These are phyloP conservation scores for Diplosoma virens DNA, from an alignment of 23 tunicate species.

Conservation along the genomic window DNA sequence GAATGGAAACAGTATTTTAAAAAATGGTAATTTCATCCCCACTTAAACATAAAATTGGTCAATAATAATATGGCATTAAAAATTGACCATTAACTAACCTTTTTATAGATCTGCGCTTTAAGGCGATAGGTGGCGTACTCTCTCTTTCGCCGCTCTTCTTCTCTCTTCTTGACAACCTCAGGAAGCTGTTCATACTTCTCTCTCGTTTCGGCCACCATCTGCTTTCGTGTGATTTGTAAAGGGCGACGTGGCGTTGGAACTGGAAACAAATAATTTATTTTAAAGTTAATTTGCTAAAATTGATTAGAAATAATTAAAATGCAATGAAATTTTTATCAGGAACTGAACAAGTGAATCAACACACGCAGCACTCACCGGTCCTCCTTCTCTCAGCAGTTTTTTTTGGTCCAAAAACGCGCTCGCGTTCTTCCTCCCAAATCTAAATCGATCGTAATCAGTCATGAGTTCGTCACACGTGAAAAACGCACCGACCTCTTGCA, in stretches of 20 bases:
- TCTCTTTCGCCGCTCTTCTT: slow-evolving; percentile 66
- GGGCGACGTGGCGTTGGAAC: slow-evolving; percentile 18
- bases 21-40: too few relatives aligned
- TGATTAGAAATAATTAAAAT: not conserved
- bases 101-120: slow-evolving; percentile 60
- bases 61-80: too few relatives aligned
- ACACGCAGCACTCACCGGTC: not conserved
- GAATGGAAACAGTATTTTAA: too few relatives aligned
- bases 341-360: too few relatives aligned
- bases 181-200: slow-evolving; percentile 74
- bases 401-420: slow-evolving; percentile 58
- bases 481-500: slow-evolving; percentile 52
- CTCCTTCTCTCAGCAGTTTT: not conserved
- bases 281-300: not conserved
- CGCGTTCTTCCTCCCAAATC: slow-evolving; percentile 72
- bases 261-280: not conserved
- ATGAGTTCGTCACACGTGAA: too few relatives aligned
- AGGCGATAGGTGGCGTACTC: slow-evolving; percentile 62
- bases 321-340: not conserved
- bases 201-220: slow-evolving; percentile 55
- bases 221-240: slow-evolving; percentile 28
- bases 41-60: too few relatives aligned
- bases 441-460: too few relatives aligned
- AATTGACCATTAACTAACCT: too few relatives aligned
- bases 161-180: slow-evolving; percentile 67